Conservation (phyloP, 1,140 invertebrate species). For the Sitophilus oryzae region DNA sequence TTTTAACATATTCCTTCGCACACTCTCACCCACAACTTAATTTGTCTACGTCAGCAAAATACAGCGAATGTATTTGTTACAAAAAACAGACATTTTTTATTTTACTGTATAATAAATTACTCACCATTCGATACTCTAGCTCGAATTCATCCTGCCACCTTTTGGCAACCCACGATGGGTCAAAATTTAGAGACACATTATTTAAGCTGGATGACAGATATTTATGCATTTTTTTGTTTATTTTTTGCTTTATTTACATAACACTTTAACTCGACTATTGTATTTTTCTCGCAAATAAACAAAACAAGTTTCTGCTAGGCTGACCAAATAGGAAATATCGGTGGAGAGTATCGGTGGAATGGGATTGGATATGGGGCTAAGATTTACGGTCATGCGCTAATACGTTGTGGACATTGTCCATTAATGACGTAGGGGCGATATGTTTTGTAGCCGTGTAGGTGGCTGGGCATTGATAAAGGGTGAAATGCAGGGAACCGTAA, state of each 20-base stretch:
- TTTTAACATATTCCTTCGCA: too few relatives aligned
- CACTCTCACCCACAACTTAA: too few relatives aligned
- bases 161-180: slow-evolving; percentile 52
- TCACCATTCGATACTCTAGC: slow-evolving; percentile 21
- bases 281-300: neutral
- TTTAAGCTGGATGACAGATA: slow-evolving; percentile 37
- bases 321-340: neutral
- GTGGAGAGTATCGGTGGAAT: neutral
- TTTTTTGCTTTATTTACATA: neutral
- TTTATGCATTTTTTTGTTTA: slow-evolving; percentile 27
- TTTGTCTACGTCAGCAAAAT: too few relatives aligned
- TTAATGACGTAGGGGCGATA: neutral
- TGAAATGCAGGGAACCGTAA: too few relatives aligned
- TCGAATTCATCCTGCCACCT: slow-evolving; percentile 42
- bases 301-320: neutral
- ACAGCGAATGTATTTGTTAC: too few relatives aligned
- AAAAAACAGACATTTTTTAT: too few relatives aligned
- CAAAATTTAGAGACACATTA: slow-evolving; percentile 47
- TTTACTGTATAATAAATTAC: neutral
- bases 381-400: slow-evolving; percentile 9
- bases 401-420: slow-evolving; percentile 15
- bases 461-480: neutral
- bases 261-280: neutral
- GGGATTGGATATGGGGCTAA: neutral
- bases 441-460: neutral